phyloP scores from a whole-genome alignment of 2,113 vertebrate species.

The Mola mola region DNA sequence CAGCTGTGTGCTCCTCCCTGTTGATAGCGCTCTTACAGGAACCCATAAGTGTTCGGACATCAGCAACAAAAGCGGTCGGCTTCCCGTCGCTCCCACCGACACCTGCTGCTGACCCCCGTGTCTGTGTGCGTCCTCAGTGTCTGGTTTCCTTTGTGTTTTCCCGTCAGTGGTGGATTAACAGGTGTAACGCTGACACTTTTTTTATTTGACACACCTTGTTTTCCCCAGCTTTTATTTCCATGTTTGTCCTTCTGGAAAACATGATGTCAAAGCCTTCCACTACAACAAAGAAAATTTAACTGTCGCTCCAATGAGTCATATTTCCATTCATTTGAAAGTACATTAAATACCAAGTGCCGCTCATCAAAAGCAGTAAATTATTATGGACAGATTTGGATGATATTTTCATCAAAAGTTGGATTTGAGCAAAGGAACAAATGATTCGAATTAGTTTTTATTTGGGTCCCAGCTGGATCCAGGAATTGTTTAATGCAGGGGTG shows the following conservation, averaged over 20 bases:
- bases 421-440: too few relatives aligned
- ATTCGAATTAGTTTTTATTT: too few relatives aligned
- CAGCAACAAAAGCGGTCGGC: conserved; percentile 20
- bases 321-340: too few relatives aligned
- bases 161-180: neutral
- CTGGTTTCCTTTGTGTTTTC: conserved; percentile 21
- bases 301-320: too few relatives aligned
- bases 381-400: too few relatives aligned
- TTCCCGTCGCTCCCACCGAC: conserved; percentile 15
- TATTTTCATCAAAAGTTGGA: too few relatives aligned
- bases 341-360: too few relatives aligned
- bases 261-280: neutral
- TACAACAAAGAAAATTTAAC: too few relatives aligned
- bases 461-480: too few relatives aligned
- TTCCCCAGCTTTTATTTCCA: conserved; percentile 1
- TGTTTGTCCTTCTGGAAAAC: neutral
- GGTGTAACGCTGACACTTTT: neutral
- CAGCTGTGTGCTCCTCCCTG: conserved; percentile 15
- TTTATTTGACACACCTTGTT: conserved; percentile 13
- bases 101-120: conserved; percentile 24
- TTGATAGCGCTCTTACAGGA: conserved; percentile 24
- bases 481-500: too few relatives aligned
- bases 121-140: conserved; percentile 22
- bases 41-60: conserved; percentile 31
- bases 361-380: too few relatives aligned